Evolutionary conservation across 1,140 invertebrate genomes (phyloP), one percentile per base, ranked within the genome.

Genomic region (Drosophila saltans): DNA sequence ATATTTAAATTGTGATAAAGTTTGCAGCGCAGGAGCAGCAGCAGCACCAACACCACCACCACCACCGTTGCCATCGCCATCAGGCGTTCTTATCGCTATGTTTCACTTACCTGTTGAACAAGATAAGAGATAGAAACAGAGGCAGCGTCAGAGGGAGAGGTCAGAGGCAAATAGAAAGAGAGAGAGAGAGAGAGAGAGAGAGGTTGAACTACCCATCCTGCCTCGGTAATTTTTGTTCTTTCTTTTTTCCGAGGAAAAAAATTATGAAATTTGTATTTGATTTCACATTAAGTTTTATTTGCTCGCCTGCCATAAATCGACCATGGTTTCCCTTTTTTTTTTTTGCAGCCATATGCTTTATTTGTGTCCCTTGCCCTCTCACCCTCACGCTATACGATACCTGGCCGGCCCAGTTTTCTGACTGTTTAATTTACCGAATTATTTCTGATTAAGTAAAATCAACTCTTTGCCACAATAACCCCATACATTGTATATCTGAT

Each of bases 371-470:
- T 83, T 40, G 61, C 30, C 33, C 45, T 30, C n/a, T 40, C 68
- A 45, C 43, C 72, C 75, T 45, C 70, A 59, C 75, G 16, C 70
- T 58, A 36, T 36, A 40, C 55, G 41, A 55, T 26, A 21, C 21
- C 45, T 52, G 9, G 8, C 9, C 45, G 45, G 45, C 45, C 45
- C 21, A 52, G 45, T 52, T 52, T 48, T 52, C 28, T 70, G 62
- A 71, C 89, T 84, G 80, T 84, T 89, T 89, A 80, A 83, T 89
- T 83, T 83, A 88, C 81, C 69, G 73, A 88, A 88, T 84, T 83
- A 80, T 69, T 80, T 88, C 76, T 80, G 83, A 86, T 88, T 86
- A 82, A 65, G 58, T 57, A 39, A 75, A 65, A 61, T 62, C 59
- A 62, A 52, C 10, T 58, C 61, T 52, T 52, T 52, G 45, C 21